These are phyloP conservation scores for Gopherus flavomarginatus DNA, from an alignment of 2,113 vertebrate genomes.

Conservation along the genomic window DNA sequence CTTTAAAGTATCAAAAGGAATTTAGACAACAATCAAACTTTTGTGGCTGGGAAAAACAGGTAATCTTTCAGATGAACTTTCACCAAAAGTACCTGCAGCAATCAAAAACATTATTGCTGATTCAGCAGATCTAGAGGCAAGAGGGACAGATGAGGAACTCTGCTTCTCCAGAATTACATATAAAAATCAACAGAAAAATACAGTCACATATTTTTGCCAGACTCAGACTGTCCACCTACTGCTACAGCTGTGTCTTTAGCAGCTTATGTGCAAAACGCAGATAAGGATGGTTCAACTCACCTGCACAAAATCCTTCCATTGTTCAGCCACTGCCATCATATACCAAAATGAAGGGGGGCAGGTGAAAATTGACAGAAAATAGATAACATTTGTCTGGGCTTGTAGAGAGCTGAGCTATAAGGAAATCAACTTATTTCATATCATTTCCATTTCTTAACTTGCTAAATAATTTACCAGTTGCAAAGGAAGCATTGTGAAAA, in stretches of 20 bases:
- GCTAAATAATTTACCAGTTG: not conserved
- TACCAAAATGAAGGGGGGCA: not conserved
- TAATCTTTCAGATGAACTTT: constrained; percentile 59
- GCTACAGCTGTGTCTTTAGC: not conserved
- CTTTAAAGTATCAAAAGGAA: constrained; percentile 37
- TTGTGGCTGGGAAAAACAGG: constrained; percentile 47
- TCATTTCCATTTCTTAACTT: not conserved
- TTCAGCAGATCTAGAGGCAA: constrained; percentile 31
- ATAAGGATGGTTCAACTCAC: constrained; percentile 2
- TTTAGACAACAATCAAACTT: constrained; percentile 56
- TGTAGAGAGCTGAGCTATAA: not conserved
- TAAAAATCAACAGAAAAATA: constrained; percentile 41
- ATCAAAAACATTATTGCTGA: constrained; percentile 58
- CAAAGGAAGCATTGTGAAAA: not conserved
- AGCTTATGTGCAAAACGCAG: not conserved
- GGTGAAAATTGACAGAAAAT: not conserved
- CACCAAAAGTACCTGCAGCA: constrained; percentile 55
- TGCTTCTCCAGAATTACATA: not conserved
- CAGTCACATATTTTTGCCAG: not conserved
- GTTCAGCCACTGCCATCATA: not conserved
- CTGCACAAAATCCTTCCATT: not conserved
- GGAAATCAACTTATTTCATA: not conserved
- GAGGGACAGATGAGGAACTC: not conserved
- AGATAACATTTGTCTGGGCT: not conserved
- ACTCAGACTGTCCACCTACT: constrained; percentile 1